A percentile compares a stretch with the other conserved stretches of the same genome.
These are phyloP conservation scores for Cephus spinipes DNA, from an alignment of 2,888 invertebrate species.

Conservation along the genomic window DNA sequence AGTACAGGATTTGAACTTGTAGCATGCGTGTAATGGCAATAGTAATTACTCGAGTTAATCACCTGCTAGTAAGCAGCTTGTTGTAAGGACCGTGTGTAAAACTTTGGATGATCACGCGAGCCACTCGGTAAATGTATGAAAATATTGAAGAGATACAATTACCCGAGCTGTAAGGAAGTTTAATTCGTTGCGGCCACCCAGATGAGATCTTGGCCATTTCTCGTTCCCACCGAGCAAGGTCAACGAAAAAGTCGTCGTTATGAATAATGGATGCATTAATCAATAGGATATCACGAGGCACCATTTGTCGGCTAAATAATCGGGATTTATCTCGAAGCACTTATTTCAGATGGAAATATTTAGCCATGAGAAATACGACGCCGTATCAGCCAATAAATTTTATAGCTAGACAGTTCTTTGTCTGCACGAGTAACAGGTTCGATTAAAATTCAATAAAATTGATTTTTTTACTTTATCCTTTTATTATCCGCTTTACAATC, in stretches of 20 bases:
- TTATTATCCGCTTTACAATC: neutral
- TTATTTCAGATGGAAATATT: neutral
- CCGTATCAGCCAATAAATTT: neutral
- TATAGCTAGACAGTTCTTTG: neutral
- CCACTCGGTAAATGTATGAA: neutral
- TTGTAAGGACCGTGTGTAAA: neutral
- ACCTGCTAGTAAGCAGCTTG: neutral
- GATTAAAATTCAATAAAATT: neutral
- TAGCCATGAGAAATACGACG: neutral
- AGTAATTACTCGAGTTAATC: neutral
- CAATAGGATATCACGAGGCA: neutral
- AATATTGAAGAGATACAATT: neutral
- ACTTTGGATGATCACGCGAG: neutral
- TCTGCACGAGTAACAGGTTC: neutral
- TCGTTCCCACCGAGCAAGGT: slow-evolving; percentile 3
- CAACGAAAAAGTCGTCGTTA: neutral
- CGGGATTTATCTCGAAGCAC: slow-evolving; percentile 3
- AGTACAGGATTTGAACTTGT: neutral
- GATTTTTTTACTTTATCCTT: neutral
- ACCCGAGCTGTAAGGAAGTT: neutral
- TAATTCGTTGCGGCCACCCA: neutral
- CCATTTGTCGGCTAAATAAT: neutral
- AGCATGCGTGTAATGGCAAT: neutral
- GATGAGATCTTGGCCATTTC: neutral
- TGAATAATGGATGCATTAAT: slow-evolving; percentile 7